Percentiles rank a stretch among this genome's conserved stretches.
phyloP scores from a whole-genome alignment of 2,797 vertebrate genomes.

The Coreius guichenoti region DNA sequence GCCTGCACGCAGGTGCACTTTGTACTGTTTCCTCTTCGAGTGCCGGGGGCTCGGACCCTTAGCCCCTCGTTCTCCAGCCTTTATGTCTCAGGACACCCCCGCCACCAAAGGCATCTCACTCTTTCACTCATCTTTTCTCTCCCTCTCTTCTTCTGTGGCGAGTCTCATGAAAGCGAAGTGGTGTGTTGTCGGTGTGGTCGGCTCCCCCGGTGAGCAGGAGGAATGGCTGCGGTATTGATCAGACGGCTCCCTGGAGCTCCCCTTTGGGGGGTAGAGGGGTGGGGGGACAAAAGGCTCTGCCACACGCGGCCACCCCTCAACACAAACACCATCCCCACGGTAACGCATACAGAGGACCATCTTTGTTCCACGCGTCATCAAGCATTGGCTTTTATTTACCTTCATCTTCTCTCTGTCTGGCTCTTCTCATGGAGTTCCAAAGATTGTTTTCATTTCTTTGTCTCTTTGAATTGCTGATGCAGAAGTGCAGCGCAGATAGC shows the following conservation, averaged over 20 bases:
- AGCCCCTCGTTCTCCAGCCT: slow-evolving; percentile 41
- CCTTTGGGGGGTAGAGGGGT: slow-evolving; percentile 64
- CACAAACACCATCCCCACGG: slow-evolving; percentile 50
- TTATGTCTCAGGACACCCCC: slow-evolving; percentile 55
- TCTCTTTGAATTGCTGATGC: slow-evolving; percentile 63
- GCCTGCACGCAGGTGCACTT: slow-evolving; percentile 46
- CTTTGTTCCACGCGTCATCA: slow-evolving; percentile 58
- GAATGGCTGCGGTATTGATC: slow-evolving; percentile 73
- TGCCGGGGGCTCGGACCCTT: slow-evolving; percentile 47
- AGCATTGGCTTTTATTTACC: slow-evolving; percentile 54
- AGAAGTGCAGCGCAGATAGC: slow-evolving; percentile 68
- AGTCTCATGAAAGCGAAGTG: slow-evolving; percentile 74
- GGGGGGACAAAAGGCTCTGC: slow-evolving; percentile 71
- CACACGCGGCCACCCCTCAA: slow-evolving; percentile 69
- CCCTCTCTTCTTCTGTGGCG: slow-evolving; percentile 59
- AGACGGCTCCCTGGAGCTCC: slow-evolving; percentile 59
- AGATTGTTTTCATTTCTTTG: slow-evolving; percentile 62
- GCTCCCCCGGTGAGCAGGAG: slow-evolving; percentile 53
- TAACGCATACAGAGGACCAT: slow-evolving; percentile 51
- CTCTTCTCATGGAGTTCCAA: slow-evolving; percentile 55
- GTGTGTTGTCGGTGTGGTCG: slow-evolving; percentile 56
- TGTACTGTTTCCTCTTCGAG: slow-evolving; percentile 53
- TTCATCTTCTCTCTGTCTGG: slow-evolving; percentile 53
- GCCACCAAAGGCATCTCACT: slow-evolving; percentile 54
- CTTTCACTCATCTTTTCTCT: slow-evolving; percentile 63